Conservation (phyloP, 2,797 vertebrate genomes). For the Phataginus tetradactyla region DNA sequence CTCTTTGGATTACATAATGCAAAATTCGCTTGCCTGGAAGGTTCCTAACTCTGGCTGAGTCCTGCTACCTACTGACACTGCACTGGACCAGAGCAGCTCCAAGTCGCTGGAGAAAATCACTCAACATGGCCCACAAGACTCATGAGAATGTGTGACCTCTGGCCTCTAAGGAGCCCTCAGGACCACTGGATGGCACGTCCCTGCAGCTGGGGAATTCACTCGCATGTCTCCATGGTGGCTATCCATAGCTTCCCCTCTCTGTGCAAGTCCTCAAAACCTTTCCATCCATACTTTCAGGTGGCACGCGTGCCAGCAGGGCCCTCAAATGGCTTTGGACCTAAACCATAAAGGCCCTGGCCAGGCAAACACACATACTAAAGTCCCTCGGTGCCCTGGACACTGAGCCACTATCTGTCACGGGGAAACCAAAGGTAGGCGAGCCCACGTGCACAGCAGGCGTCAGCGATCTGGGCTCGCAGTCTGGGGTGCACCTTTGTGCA, state of each 20-base stretch:
- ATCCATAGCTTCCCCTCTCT: neutral
- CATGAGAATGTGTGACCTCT: neutral
- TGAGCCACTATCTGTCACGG: neutral
- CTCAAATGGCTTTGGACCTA: neutral
- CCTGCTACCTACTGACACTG: too few relatives aligned
- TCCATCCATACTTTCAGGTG: neutral
- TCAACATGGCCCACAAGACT: neutral
- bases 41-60: neutral
- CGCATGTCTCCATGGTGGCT: neutral
- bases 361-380: neutral
- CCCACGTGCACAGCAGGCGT: too few relatives aligned
- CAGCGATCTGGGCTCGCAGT: too few relatives aligned
- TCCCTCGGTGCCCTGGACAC: neutral
- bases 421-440: too few relatives aligned
- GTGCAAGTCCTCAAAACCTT: neutral
- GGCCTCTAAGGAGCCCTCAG: neutral
- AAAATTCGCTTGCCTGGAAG: neutral
- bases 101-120: neutral
- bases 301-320: neutral
- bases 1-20: neutral
- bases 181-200: too few relatives aligned
- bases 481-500: neutral
- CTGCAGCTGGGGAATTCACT: fast-evolving
- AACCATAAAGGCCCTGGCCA: neutral
- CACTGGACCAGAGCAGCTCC: neutral